Percentiles rank a stretch among this genome's conserved stretches.
phyloP scores from a whole-genome alignment of 2,888 invertebrate species.

The Argyra leucocephala region DNA sequence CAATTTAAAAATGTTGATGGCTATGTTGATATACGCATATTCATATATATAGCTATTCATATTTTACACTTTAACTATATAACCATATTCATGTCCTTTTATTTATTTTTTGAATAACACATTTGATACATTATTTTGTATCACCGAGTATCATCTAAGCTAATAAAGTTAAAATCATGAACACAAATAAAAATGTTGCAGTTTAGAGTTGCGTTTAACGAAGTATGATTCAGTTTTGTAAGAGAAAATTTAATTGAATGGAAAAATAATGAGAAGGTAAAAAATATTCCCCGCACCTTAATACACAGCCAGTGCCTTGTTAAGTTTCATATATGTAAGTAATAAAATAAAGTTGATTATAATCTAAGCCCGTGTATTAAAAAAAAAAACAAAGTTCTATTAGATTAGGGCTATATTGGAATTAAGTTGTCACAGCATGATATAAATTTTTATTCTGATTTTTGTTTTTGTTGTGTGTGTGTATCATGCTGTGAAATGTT shows the following conservation, averaged over 20 bases:
- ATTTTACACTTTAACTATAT: background rate
- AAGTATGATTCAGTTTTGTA: too few species aligned
- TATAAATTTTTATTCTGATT: background rate
- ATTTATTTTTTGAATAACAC: background rate
- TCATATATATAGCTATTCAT: too few species aligned
- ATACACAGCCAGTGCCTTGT: too few species aligned
- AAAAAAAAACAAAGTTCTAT: background rate
- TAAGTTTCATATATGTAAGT: background rate
- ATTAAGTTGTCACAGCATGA: constrained; percentile 12
- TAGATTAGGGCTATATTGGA: background rate
- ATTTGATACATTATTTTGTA: background rate
- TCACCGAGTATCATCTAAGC: too few species aligned
- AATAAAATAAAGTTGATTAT: constrained; percentile 4
- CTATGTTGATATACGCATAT: too few species aligned
- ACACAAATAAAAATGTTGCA: background rate
- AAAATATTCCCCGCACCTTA: too few species aligned
- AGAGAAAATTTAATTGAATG: too few species aligned
- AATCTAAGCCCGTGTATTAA: background rate
- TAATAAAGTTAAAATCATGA: background rate
- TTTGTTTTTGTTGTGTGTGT: background rate
- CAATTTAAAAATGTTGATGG: constrained; percentile 6
- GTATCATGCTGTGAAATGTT: background rate
- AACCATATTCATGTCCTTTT: background rate
- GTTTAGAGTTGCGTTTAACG: background rate
- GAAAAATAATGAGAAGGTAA: too few species aligned